These are phyloP conservation scores for Rhynchotus rufescens DNA, from an alignment of 2,797 vertebrate species.

Conservation along the genomic window DNA sequence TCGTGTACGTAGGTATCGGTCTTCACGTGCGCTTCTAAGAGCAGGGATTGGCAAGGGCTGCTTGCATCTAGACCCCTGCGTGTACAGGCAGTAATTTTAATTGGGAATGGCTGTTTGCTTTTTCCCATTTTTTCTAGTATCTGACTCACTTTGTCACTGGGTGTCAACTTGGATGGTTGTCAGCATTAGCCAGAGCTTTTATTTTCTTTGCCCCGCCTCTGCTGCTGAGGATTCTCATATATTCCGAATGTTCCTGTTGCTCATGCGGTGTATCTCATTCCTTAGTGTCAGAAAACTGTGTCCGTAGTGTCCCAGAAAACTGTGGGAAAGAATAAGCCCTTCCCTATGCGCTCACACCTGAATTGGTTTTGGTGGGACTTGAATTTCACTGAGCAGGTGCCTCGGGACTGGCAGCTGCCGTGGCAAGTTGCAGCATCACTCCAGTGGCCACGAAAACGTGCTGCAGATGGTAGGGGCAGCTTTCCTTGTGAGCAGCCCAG, in stretches of 20 bases:
- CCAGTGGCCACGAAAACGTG: not conserved
- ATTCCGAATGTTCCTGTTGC: not conserved
- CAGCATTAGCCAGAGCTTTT: slow-evolving; percentile 21
- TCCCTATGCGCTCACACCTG: not conserved
- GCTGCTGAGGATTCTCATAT: not conserved
- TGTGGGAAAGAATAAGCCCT: not conserved
- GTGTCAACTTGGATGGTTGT: not conserved
- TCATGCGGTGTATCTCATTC: not conserved
- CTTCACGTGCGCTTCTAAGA: not conserved
- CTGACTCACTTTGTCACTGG: not conserved
- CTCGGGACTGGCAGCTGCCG: slow-evolving; percentile 39
- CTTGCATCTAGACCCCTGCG: not conserved
- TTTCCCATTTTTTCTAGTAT: not conserved
- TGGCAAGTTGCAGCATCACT: not conserved
- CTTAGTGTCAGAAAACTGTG: too few species aligned
- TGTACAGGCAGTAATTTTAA: not conserved
- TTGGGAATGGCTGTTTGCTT: not conserved
- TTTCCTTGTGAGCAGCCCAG: not conserved
- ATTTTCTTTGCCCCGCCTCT: not conserved
- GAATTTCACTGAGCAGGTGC: slow-evolving; percentile 49
- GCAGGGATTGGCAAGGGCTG: not conserved
- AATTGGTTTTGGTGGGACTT: slow-evolving; percentile 25
- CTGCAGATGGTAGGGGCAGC: slow-evolving; percentile 52
- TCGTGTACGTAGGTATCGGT: not conserved
- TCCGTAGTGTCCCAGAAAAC: not conserved